Conservation (phyloP, 2,113 vertebrate genomes). For the Mungos mungo region DNA sequence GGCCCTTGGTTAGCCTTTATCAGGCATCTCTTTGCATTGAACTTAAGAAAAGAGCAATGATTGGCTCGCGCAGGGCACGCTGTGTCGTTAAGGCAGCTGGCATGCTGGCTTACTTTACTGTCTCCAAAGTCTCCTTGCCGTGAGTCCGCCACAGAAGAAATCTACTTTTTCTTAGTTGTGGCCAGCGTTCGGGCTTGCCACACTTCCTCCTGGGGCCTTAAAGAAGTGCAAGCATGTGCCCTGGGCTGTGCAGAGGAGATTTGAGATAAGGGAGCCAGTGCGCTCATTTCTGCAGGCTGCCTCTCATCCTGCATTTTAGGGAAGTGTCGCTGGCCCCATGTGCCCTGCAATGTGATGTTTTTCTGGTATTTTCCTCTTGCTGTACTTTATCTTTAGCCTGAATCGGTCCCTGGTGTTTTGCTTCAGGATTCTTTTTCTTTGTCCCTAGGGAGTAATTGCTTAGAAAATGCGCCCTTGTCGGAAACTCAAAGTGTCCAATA, state of each 20-base stretch:
- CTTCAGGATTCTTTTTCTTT: background rate
- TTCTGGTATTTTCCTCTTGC: slow-evolving; percentile 20
- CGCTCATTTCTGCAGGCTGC: slow-evolving; percentile 36
- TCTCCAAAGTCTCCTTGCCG: background rate
- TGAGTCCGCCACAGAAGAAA: background rate
- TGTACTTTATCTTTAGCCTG: slow-evolving; percentile 4
- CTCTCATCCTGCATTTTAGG: slow-evolving; percentile 74
- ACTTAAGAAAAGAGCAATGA: background rate
- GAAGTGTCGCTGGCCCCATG: slow-evolving; percentile 50
- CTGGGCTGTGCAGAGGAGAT: background rate
- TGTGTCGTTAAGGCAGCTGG: background rate
- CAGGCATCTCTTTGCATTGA: background rate
- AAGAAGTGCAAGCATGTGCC: background rate
- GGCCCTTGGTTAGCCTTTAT: background rate
- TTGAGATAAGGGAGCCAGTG: slow-evolving; percentile 48
- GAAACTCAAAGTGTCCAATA: slow-evolving; percentile 14
- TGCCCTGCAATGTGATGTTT: background rate
- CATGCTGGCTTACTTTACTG: background rate
- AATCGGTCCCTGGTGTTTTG: background rate
- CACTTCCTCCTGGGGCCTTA: slow-evolving; percentile 64
- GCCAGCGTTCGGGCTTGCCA: slow-evolving; percentile 47
- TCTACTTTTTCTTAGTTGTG: slow-evolving; percentile 49
- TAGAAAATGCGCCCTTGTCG: slow-evolving; percentile 53
- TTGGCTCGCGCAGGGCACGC: background rate
- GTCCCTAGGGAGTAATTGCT: slow-evolving; percentile 31